A percentile compares a stretch with the other conserved stretches of the same genome.
Conservation (phyloP, 1,140 invertebrate species). For the Achatina immaculata region DNA sequence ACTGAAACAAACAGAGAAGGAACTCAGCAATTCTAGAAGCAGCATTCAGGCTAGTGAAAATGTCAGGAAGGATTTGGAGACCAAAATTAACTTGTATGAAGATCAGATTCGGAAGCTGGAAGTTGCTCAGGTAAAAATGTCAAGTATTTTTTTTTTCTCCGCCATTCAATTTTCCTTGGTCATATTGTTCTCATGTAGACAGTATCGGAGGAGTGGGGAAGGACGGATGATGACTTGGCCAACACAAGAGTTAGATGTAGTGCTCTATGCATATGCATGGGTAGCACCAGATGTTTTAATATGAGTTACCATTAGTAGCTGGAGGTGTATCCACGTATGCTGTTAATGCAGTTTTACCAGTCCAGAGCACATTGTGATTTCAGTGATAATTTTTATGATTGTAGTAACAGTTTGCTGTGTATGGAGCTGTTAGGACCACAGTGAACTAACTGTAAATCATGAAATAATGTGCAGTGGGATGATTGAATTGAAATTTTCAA, state of each 20-base stretch:
- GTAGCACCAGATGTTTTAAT: too few species aligned
- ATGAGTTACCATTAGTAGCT: too few species aligned
- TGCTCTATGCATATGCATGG: too few species aligned
- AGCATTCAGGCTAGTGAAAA: constrained; percentile 60
- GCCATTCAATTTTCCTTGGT: neutral
- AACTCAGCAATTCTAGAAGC: constrained; percentile 57
- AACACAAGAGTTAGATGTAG: neutral
- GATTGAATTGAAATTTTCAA: too few species aligned
- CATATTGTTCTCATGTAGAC: neutral
- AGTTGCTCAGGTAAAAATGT: constrained; percentile 48
- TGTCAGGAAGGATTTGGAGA: constrained; percentile 52
- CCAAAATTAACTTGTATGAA: constrained; percentile 55
- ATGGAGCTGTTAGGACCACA: too few species aligned
- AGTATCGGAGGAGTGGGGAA: neutral
- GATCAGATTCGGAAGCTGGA: constrained; percentile 59
- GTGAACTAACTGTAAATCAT: too few species aligned
- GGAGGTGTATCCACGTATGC: too few species aligned
- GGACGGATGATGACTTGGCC: neutral
- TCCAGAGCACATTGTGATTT: too few species aligned
- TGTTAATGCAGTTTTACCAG: too few species aligned
- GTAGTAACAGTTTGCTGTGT: too few species aligned
- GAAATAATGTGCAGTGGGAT: too few species aligned
- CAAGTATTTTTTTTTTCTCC: constrained; percentile 32
- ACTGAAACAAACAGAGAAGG: constrained; percentile 63
- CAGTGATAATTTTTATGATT: too few species aligned